phyloP scores from a whole-genome alignment of 2,888 invertebrate genomes.

The Linhomoeus sp. region DNA sequence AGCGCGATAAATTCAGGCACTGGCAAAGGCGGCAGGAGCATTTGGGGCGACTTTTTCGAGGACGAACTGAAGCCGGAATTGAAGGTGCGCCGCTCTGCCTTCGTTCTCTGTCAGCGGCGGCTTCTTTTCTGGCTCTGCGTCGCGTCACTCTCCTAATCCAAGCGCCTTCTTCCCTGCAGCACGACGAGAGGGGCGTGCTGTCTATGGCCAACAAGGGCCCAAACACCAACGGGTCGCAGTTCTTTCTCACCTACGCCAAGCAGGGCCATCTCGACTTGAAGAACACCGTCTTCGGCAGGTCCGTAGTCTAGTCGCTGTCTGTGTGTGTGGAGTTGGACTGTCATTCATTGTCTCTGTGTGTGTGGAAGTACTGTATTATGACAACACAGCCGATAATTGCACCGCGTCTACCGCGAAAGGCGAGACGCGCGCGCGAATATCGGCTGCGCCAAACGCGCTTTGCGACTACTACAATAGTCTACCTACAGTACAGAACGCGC shows the following conservation, averaged over 20 bases:
- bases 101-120: neutral
- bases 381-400: too few species aligned
- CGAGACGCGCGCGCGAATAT: too few species aligned
- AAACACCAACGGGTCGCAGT: conserved; percentile 90
- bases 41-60: conserved; percentile 88
- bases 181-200: conserved; percentile 62
- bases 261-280: conserved; percentile 90
- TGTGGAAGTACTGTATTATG: too few species aligned
- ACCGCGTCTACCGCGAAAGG: too few species aligned
- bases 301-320: conserved; percentile 13
- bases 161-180: conserved; percentile 37
- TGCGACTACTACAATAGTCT: too few species aligned
- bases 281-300: conserved; percentile 91
- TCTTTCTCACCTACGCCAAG: conserved; percentile 80
- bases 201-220: conserved; percentile 98
- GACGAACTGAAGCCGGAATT: conserved; percentile 88
- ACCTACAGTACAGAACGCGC: too few species aligned
- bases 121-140: neutral
- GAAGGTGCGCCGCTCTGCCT: conserved; percentile 41
- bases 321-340: neutral
- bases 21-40: conserved; percentile 87
- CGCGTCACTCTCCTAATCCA: too few species aligned
- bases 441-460: too few species aligned
- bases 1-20: conserved; percentile 41
- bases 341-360: too few species aligned